Percentiles rank a stretch among this genome's conserved stretches.
These are phyloP conservation scores for Oxyteleia sp. DNA, from an alignment of 2,888 invertebrate genomes.

Conservation along the genomic window DNA sequence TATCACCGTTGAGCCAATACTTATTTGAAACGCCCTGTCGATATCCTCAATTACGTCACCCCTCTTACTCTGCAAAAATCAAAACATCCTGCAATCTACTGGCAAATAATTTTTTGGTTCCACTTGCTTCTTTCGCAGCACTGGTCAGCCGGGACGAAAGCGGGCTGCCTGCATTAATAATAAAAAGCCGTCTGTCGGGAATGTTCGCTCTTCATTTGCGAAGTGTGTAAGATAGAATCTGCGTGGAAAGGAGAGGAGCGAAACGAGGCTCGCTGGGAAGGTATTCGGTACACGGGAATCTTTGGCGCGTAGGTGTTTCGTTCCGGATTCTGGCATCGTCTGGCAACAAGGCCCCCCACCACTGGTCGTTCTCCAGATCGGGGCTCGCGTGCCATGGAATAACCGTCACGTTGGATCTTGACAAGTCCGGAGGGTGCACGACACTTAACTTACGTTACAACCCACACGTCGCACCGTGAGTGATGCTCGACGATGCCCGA, in stretches of 20 bases:
- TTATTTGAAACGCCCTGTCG: neutral
- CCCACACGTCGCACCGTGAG: conserved; percentile 34
- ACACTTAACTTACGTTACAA: conserved; percentile 48
- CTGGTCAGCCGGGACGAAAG: neutral
- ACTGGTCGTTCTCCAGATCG: conserved; percentile 11
- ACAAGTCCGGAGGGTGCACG: conserved; percentile 59
- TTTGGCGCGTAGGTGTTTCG: conserved; percentile 60
- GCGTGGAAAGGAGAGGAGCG: conserved; percentile 2
- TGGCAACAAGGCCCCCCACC: conserved; percentile 32
- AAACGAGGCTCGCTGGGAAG: conserved; percentile 27
- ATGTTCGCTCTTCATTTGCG: conserved; percentile 21
- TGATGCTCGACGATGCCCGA: conserved; percentile 50
- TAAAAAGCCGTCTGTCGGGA: conserved; percentile 3
- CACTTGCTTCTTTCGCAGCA: neutral
- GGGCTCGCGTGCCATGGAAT: conserved; percentile 56
- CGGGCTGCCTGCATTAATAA: conserved; percentile 3
- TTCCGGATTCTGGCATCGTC: conserved; percentile 59
- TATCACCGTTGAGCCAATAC: too few species aligned
- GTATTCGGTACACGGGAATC: conserved; percentile 44
- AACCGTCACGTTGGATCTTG: conserved; percentile 55
- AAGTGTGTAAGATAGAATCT: conserved; percentile 29
- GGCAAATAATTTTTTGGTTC: neutral
- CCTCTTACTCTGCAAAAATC: neutral
- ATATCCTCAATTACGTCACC: neutral
- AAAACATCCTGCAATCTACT: neutral